Base-by-base conservation (phyloP, 2,888 invertebrate species). In the Dinocampus coccinellae region DNA sequence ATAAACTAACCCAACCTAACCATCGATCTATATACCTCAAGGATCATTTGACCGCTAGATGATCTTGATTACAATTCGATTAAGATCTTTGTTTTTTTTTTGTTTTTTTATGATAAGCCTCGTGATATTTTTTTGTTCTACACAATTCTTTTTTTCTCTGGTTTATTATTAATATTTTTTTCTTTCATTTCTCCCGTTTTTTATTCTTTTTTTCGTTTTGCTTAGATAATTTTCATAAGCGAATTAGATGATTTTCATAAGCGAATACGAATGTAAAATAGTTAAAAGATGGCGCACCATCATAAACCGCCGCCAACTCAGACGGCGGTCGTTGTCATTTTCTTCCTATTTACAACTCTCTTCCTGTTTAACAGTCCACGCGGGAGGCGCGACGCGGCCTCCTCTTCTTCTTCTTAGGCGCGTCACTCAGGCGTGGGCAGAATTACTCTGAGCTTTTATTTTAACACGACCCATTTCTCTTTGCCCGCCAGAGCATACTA, bases 401-500 rank as follows among this genome's bases (percentile, higher is more conserved):
- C 16, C n/a, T 20, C 47, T 47, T n/a, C n/a, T n/a, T n/a, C 47
- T 47, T 47, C 47, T 47, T 69, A 67, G 73, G 60, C 63, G 71
- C 66, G 57, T 65, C 63, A 57, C 62, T 55, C 65, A 60, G 67
- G 74, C 79, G 84, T 82, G 80, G 81, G 83, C 75, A 80, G 75
- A 80, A 79, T 79, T 77, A 75, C 76, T 79, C 76, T 66, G 60
- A 73, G 76, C 75, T 79, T 81, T 81, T 81, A 79, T 80, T 82
- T 82, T 77, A 81, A 81, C 76, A 76, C 81, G 78, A 77, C 77
- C 79, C 77, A 79, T 82, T 83, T 82, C 76, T 72, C 75, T 75
- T 67, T 74, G 70, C 69, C 61, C 74, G 53, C 52, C 66, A 42
- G 67, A 60, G 72, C 70, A 42, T 60, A 53, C 47, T 16, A 61